Evolutionary conservation across 2,797 vertebrate genomes (phyloP).

Genomic region (Lacerta viridis): DNA sequence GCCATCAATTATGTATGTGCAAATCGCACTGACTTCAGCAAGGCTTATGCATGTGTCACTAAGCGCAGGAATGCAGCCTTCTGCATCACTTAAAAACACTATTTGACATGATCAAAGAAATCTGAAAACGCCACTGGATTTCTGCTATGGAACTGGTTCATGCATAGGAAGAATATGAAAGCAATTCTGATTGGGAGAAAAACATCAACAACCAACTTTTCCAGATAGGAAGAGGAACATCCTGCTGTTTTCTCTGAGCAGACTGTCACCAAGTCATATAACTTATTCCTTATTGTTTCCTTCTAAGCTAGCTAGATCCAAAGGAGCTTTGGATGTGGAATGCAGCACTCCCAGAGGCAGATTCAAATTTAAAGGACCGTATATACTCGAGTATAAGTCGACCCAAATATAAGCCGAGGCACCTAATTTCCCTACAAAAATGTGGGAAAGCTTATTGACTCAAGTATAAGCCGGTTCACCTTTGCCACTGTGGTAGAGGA

Average conservation of each 20-base stretch:
- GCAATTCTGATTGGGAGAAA: slow-evolving; percentile 43
- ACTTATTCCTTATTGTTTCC: slow-evolving; percentile 36
- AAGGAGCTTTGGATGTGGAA: slow-evolving; percentile 44
- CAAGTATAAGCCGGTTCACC: too few species aligned
- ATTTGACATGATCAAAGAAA: neutral
- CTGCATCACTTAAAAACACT: slow-evolving; percentile 5
- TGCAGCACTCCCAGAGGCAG: slow-evolving; percentile 48
- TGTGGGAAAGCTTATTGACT: too few species aligned
- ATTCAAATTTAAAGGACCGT: slow-evolving; percentile 66
- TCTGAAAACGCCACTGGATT: slow-evolving; percentile 7
- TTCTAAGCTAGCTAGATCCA: slow-evolving; percentile 52
- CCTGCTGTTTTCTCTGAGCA: slow-evolving; percentile 46
- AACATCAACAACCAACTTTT: slow-evolving; percentile 47
- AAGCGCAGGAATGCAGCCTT: neutral
- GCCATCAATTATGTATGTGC: neutral
- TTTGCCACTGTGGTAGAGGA: too few species aligned
- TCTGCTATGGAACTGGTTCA: slow-evolving; percentile 37
- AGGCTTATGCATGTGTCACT: neutral
- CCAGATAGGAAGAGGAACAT: slow-evolving; percentile 45
- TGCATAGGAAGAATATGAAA: neutral
- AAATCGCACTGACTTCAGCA: neutral
- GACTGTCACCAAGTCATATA: slow-evolving; percentile 61
- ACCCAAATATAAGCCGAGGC: too few species aligned
- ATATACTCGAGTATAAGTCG: too few species aligned
- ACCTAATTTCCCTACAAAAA: too few species aligned